phyloP scores from a whole-genome alignment of 2,797 vertebrate genomes.

The Oryzias sinensis region DNA sequence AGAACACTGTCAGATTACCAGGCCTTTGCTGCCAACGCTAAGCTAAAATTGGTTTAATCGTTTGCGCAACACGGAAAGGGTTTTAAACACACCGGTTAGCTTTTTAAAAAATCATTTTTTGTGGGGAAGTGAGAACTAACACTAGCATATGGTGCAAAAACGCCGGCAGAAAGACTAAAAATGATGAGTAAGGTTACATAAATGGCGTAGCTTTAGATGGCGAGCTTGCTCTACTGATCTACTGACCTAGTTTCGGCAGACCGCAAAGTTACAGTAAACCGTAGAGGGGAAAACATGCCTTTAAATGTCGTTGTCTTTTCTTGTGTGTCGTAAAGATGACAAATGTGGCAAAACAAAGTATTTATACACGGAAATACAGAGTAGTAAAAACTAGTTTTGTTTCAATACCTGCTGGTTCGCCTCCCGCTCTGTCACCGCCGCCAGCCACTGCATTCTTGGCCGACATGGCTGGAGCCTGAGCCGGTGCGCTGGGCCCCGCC shows the following conservation, averaged over 20 bases:
- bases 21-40: conserved; percentile 59
- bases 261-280: conserved; percentile 53
- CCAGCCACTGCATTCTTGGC: conserved; percentile 69
- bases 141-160: background rate
- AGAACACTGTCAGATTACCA: conserved; percentile 21
- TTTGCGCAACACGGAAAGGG: background rate
- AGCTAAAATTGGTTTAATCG: background rate
- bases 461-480: conserved; percentile 81
- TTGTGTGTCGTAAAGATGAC: background rate
- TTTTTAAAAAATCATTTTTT: rapidly evolving
- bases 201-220: conserved; percentile 34
- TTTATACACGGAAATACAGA: background rate
- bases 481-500: conserved; percentile 74
- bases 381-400: background rate
- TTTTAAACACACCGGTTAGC: background rate
- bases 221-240: conserved; percentile 81
- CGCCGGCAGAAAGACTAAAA: background rate
- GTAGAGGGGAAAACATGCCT: background rate
- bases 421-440: conserved; percentile 75
- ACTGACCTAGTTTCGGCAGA: conserved; percentile 81
- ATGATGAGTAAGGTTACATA: conserved; percentile 33
- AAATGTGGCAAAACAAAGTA: rapidly evolving
- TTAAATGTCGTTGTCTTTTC: background rate
- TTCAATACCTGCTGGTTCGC: conserved; percentile 73
- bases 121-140: background rate